Evolutionary conservation across 2,888 invertebrate genomes (phyloP), one percentile per base, ranked within the genome.

Genomic region (Ganaspis brasiliensis): DNA sequence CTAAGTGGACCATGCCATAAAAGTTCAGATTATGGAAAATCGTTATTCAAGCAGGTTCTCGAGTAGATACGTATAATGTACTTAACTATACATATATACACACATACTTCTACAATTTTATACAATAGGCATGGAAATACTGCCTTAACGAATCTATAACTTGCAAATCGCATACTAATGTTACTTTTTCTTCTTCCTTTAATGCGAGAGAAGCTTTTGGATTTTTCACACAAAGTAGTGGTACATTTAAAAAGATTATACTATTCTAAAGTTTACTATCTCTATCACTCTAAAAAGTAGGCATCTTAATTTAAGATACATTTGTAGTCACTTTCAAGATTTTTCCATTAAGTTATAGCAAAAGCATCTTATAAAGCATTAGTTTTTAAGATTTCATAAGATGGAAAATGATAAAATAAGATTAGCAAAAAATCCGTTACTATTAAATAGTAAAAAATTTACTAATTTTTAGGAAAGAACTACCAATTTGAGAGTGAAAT

Each of bases 61-160:
- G 19, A 63, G 61, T 12, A 61, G 19, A 61, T 63, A 37, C n/a
- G 21, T 57, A 57, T 57, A 57, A 57, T 59, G 35, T 26, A 59
- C 59, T 31, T 24, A n/a, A 35, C 35, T 61, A 61, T 35, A 55
- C 55, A 55, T 31, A 19, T 59, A 59, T 31, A 59, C 59, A 16
- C 31, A 19, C 61, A 61, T 57, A 57, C 57, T 21, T 8, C 26
- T 26, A 12, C 24, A 57, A 26, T 19, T 19, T 61, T 19, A 61
- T 35, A 61, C 19, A 61, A 61, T 37, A 35, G 61, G 31, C 35
- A 61, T 61, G 16, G 31, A 61, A 61, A 19, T 16, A 61, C 14
- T 61, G n/a, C 61, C 35, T 61, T 61, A 35, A 61, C 61, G 61
- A 61, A 61, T 61, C 61, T 61, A 37, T 61, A 61, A 61, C 35